Base-by-base conservation (phyloP, 1,140 invertebrate genomes). In the Agrypnia vestita region DNA sequence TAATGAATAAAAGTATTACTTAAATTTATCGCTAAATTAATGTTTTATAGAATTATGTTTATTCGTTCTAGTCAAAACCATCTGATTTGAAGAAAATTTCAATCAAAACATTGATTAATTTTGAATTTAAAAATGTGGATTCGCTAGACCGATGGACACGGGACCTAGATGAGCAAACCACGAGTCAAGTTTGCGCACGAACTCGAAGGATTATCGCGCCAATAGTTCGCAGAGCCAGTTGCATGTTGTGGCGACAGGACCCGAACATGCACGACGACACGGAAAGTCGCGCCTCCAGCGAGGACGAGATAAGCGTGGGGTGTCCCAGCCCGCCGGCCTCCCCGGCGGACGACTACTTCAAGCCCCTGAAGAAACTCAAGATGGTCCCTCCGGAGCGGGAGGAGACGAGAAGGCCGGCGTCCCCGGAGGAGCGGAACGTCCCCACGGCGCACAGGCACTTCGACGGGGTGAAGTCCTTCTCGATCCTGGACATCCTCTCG, bases 401-500 rank as follows among this genome's bases (percentile, higher is more conserved):
- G 82, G 88, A 93, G 84, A 86, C 91, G 8, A 69, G 76, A 78
- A 73, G 78, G 15, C 59, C 81, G 15, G 67, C 81, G 19, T 78
- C 81, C 8, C 79, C 79, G 0, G 79, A 83, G 64, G 75, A 78
- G 10, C 53, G 81, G 85, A 4, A 86, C 86, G 75, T 87, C 87
- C 80, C 79, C 85, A 7, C 86, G 86, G 13, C 87, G 86, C 76
- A 78, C 17, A 78, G 82, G 55, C 79, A 81, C 87, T 35, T 82
- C 84, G 35, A 89, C 82, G 86, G 91, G 83, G 95, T 97, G 19
- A 96, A 96, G 86, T 96, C 95, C 81, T 98, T 98, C 87, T 96
- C 96, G 62, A 98, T 98, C 77, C 90, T 95, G 84, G 97, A 98
- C 89, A 98, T 98, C 84, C 89, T 98, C 62, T 96, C 94, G 81